These are phyloP conservation scores for Aporophyla nigra DNA, from an alignment of 2,888 invertebrate species.

Conservation along the genomic window DNA sequence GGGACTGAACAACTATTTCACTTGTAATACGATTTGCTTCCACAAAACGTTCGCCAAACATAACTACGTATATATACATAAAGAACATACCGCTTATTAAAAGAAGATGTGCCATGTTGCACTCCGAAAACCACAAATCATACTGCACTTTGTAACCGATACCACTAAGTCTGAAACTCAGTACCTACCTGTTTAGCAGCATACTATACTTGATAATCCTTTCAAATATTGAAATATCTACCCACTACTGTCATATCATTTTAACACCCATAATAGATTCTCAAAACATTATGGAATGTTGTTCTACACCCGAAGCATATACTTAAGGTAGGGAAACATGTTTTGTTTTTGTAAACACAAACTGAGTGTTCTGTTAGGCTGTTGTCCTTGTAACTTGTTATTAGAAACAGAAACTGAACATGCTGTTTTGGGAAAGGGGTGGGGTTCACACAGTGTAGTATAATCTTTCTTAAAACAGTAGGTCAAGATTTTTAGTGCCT, in stretches of 20 bases:
- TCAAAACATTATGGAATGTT: conserved; percentile 36
- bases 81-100: neutral
- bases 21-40: neutral
- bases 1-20: too few species aligned
- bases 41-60: neutral
- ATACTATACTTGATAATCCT: neutral
- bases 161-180: neutral
- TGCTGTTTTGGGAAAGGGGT: conserved; percentile 9
- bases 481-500: neutral
- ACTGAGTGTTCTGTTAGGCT: conserved; percentile 15
- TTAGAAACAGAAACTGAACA: conserved; percentile 22
- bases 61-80: neutral
- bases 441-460: conserved; percentile 13
- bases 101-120: conserved; percentile 17
- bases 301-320: conserved; percentile 6
- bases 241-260: conserved; percentile 33
- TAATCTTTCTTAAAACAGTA: neutral
- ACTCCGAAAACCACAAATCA: neutral
- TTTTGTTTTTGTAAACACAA: conserved; percentile 49
- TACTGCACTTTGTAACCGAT: neutral
- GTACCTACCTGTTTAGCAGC: neutral
- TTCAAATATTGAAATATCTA: neutral
- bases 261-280: conserved; percentile 16
- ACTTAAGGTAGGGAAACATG: conserved; percentile 20
- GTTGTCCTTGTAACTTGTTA: conserved; percentile 35